These are phyloP conservation scores for Probaryconus sp. DNA, from an alignment of 1,140 invertebrate genomes.

Conservation along the genomic window DNA sequence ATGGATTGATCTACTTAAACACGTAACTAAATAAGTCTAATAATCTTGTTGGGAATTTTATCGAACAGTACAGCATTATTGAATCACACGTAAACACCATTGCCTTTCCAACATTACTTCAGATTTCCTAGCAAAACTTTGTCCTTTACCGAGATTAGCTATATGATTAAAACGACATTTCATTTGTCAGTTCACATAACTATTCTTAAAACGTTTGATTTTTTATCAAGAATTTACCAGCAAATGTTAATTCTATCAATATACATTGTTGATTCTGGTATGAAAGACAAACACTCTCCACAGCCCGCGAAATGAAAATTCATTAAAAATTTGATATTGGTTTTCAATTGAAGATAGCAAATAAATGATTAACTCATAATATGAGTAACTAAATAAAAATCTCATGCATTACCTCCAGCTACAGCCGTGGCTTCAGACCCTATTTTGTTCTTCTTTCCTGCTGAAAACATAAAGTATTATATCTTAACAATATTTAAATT, in stretches of 20 bases:
- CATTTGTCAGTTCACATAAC: slow-evolving; percentile 12
- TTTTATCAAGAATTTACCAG: slow-evolving; percentile 15
- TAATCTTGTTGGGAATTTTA: slow-evolving; percentile 8
- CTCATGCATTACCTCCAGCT: slow-evolving; percentile 83
- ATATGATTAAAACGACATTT: slow-evolving; percentile 15
- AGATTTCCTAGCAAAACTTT: slow-evolving; percentile 11
- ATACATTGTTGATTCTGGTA: slow-evolving; percentile 29
- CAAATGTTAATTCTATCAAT: slow-evolving; percentile 33
- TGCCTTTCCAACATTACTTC: slow-evolving; percentile 15
- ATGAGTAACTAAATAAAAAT: slow-evolving; percentile 67
- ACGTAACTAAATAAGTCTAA: slow-evolving; percentile 24
- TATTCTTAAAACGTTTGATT: slow-evolving; percentile 11
- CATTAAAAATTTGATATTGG: slow-evolving; percentile 33
- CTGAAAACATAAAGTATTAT: slow-evolving; percentile 62
- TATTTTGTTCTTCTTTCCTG: slow-evolving; percentile 78
- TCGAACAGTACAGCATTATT: slow-evolving; percentile 13
- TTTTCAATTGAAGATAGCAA: slow-evolving; percentile 47
- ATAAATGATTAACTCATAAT: slow-evolving; percentile 46
- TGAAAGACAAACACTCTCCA: slow-evolving; percentile 36
- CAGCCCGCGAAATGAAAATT: slow-evolving; percentile 33
- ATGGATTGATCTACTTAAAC: too few species aligned
- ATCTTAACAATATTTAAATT: neutral
- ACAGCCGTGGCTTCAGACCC: slow-evolving; percentile 79
- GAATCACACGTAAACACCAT: slow-evolving; percentile 19
- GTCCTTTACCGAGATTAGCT: slow-evolving; percentile 15